Percentiles rank a stretch among this genome's conserved stretches.
Evolutionary conservation across 1,140 invertebrate species (phyloP).

Genomic region (Daktulosphaira vitifoliae): DNA sequence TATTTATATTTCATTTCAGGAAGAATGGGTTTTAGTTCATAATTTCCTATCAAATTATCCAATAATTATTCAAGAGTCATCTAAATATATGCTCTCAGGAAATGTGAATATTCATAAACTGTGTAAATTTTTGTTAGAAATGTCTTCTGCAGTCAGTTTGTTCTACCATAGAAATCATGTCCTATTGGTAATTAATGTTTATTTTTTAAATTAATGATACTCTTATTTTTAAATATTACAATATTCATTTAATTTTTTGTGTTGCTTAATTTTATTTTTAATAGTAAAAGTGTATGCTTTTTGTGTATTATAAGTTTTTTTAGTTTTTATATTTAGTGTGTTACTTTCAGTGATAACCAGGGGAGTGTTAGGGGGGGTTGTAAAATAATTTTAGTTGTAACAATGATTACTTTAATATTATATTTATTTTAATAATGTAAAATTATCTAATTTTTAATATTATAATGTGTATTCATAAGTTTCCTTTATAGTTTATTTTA

Average conservation of each 20-base stretch:
- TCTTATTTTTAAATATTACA: too few relatives aligned
- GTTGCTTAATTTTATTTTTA: too few relatives aligned
- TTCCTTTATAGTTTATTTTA: neutral
- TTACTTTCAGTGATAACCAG: too few relatives aligned
- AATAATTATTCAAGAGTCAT: constrained; percentile 1
- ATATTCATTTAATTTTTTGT: too few relatives aligned
- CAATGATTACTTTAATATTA: neutral
- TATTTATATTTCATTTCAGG: too few relatives aligned
- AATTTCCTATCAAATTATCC: constrained; percentile 1
- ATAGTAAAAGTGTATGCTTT: too few relatives aligned
- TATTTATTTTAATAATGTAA: neutral
- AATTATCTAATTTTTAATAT: neutral
- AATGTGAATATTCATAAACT: constrained; percentile 6
- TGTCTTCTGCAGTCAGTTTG: constrained; percentile 12
- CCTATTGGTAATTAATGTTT: neutral
- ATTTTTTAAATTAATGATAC: too few relatives aligned
- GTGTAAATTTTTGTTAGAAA: constrained; percentile 13
- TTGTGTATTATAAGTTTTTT: too few relatives aligned
- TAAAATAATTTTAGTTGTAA: neutral
- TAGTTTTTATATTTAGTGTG: too few relatives aligned
- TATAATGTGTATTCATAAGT: neutral
- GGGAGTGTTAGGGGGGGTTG: too few relatives aligned
- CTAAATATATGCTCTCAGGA: neutral
- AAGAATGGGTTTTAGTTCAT: constrained; percentile 16
- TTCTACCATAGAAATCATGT: constrained; percentile 17